Conservation (phyloP, 2,797 vertebrate genomes). For the Melanitta fusca region DNA sequence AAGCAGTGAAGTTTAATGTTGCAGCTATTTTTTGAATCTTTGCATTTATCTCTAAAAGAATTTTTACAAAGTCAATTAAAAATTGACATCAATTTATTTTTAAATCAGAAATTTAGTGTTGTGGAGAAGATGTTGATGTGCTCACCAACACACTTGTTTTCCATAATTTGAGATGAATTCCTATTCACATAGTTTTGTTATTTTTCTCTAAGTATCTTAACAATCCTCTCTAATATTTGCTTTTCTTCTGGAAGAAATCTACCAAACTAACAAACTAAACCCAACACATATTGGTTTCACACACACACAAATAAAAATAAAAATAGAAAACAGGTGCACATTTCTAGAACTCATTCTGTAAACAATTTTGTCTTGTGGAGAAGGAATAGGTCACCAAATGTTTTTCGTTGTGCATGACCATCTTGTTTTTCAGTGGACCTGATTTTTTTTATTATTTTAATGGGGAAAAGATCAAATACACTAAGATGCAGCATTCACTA, state of each 20-base stretch:
- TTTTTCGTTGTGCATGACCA: neutral
- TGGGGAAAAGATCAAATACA: neutral
- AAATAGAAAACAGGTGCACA: neutral
- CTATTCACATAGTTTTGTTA: neutral
- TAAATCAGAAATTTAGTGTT: neutral
- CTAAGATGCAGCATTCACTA: neutral
- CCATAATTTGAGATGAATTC: neutral
- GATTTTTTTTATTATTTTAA: neutral
- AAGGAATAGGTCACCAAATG: neutral
- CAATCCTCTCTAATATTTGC: neutral
- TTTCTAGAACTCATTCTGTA: neutral
- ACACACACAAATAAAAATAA: neutral
- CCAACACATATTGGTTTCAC: neutral
- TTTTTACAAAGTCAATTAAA: neutral
- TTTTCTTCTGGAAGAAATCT: neutral
- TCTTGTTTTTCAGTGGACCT: neutral
- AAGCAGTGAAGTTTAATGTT: neutral
- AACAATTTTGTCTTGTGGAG: neutral
- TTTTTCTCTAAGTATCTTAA: neutral
- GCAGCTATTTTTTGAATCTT: neutral
- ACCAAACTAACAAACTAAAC: neutral
- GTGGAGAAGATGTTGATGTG: neutral
- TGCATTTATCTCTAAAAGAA: neutral
- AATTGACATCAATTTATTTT: neutral
- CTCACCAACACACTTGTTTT: neutral